Evolutionary conservation across 2,797 vertebrate species (phyloP), one percentile per base, ranked within the genome.

Genomic region (Numenius phaeopus): DNA sequence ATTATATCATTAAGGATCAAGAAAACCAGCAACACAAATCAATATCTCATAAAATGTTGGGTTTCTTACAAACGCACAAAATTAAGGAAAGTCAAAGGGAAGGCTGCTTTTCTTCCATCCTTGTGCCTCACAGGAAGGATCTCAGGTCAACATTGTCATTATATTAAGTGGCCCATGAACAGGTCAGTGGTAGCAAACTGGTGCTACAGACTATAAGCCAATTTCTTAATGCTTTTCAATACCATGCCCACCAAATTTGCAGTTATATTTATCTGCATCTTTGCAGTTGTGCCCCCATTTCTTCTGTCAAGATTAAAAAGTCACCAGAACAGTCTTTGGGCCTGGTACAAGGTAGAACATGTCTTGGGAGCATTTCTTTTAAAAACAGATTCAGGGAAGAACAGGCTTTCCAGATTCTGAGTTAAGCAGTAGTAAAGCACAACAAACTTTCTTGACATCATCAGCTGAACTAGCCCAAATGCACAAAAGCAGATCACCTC

Each of bases 1-100:
- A n/a, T 92, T 87, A 62, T 52, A 86, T 90, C 72, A 88, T 90
- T 86, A 96, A 79, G 66, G 65, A 94, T 86, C 84, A 69, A 70
- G 72, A 72, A 91, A 91, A 32, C 18, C 44, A 76, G n/a, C 54
- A 58, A 57, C 21, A 21, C 65, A 82, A 90, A 95, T 96, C 93
- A 89, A 49, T 95, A 88, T 3, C 39, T 94, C 76, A 81, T 59
- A 77, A 91, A 94, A 95, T 72, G 65, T 13, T 83, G 70, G 13
- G 44, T 58, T 91, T 96, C 84, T 95, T 87, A 89, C 0, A 0
- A 87, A 94, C 30, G 65, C 69, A 81, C 69, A 52, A 81, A 95
- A 96, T 92, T 90, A 94, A 69, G 69, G 61, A 32, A 89, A 89
- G 69, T 81, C 90, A 91, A 19, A 79, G 65, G n/a, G 42, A 81